These are phyloP conservation scores for Chaetodon auriga DNA, from an alignment of 2,113 vertebrate species.

Conservation along the genomic window DNA sequence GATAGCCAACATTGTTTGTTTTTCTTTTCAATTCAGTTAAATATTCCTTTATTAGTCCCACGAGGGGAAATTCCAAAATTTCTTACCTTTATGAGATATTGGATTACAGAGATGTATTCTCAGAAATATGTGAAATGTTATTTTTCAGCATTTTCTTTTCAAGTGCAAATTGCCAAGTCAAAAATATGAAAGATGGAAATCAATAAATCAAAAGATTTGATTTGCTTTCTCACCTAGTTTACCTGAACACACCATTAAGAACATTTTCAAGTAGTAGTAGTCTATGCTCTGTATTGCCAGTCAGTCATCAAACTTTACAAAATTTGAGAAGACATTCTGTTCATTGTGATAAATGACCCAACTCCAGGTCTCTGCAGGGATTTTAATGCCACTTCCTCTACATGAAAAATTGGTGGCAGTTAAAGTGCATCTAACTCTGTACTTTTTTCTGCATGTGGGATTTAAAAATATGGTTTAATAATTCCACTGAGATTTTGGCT, in stretches of 20 bases:
- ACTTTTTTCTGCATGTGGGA: neutral
- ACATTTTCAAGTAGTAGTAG: neutral
- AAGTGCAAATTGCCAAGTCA: neutral
- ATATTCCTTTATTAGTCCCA: too few species aligned
- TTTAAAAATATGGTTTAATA: neutral
- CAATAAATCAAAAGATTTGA: neutral
- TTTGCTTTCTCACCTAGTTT: neutral
- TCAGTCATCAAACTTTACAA: neutral
- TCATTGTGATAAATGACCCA: neutral
- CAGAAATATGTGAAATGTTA: too few species aligned
- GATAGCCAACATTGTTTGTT: neutral
- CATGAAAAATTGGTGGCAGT: neutral
- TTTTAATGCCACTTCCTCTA: too few species aligned
- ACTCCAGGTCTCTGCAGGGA: neutral
- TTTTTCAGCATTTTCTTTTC: neutral
- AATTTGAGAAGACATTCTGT: neutral
- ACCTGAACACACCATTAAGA: neutral
- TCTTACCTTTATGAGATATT: too few species aligned
- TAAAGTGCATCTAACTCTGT: neutral
- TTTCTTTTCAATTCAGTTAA: too few species aligned
- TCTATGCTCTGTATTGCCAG: neutral
- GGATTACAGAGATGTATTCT: too few species aligned
- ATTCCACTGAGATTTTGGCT: neutral
- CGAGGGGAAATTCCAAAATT: too few species aligned
- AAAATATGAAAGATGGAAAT: neutral